Conservation (phyloP, 2,888 invertebrate species). For the Himalopsyche anomala region DNA sequence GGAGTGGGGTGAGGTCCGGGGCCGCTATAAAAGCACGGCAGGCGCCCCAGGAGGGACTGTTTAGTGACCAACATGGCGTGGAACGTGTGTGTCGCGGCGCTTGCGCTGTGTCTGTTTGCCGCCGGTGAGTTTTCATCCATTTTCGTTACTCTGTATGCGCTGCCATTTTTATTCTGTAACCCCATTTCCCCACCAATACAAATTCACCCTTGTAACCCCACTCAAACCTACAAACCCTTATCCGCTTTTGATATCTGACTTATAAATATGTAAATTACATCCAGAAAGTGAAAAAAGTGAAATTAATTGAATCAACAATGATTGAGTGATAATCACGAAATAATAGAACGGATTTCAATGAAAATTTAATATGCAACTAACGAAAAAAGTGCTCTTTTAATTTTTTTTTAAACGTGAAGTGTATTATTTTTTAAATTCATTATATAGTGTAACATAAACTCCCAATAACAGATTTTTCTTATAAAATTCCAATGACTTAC, state of each 20-base stretch:
- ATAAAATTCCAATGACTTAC: neutral
- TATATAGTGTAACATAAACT: neutral
- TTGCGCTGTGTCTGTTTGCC: conserved; percentile 77
- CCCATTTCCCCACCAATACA: conserved; percentile 48
- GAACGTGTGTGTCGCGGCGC: conserved; percentile 78
- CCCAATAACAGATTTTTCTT: neutral
- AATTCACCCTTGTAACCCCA: neutral
- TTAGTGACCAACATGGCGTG: conserved; percentile 79
- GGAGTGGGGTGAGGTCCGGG: conserved; percentile 76
- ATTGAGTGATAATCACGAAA: conserved; percentile 22
- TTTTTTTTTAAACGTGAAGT: conserved; percentile 10
- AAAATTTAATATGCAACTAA: neutral
- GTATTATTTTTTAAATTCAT: neutral
- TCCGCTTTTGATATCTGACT: neutral
- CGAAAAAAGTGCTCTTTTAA: neutral
- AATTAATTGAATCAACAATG: neutral
- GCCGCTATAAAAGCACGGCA: conserved; percentile 77
- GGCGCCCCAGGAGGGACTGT: conserved; percentile 77
- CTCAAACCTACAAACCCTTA: neutral
- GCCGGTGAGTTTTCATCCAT: conserved; percentile 74
- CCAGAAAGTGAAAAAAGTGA: conserved; percentile 21
- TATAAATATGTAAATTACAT: neutral
- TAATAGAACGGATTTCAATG: neutral
- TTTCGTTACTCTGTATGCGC: conserved; percentile 52
- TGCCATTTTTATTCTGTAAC: conserved; percentile 56